A percentile compares a stretch with the other conserved stretches of the same genome.
These are phyloP conservation scores for Trisateles emortualis DNA, from an alignment of 2,888 invertebrate species.

Conservation along the genomic window DNA sequence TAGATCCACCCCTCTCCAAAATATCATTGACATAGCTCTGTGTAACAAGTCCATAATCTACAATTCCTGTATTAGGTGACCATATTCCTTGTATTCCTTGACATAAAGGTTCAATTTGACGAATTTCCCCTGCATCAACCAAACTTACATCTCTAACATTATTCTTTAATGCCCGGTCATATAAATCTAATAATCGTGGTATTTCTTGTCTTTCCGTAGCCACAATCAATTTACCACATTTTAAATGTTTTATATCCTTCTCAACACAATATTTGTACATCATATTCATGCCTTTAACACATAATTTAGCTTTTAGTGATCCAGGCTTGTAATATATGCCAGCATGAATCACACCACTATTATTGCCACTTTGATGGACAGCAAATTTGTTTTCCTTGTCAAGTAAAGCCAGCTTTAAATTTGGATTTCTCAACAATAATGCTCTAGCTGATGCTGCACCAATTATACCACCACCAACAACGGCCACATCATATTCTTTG, in stretches of 20 bases:
- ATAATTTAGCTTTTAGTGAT: slow-evolving; percentile 97
- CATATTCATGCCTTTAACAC: slow-evolving; percentile 94
- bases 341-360: slow-evolving; percentile 99
- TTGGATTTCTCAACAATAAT: slow-evolving; percentile 91
- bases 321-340: slow-evolving; percentile 97
- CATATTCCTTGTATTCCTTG: slow-evolving; percentile 96
- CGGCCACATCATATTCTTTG: slow-evolving; percentile 92
- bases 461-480: slow-evolving; percentile 99
- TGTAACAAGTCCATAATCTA: slow-evolving; percentile 96
- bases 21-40: slow-evolving; percentile 94
- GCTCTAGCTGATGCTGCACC: slow-evolving; percentile 98
- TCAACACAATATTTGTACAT: slow-evolving; percentile 95
- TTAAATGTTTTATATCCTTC: slow-evolving; percentile 95
- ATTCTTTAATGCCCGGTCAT: slow-evolving; percentile 94
- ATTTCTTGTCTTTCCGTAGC: slow-evolving; percentile 92
- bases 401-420: slow-evolving; percentile 93
- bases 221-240: slow-evolving; percentile 98
- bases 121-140: slow-evolving; percentile 91
- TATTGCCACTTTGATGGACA: slow-evolving; percentile 97
- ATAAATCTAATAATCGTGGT: slow-evolving; percentile 90
- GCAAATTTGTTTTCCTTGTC: slow-evolving; percentile 97
- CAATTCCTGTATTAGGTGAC: slow-evolving; percentile 99
- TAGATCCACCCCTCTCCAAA: slow-evolving; percentile 90
- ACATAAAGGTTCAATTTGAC: slow-evolving; percentile 95
- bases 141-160: slow-evolving; percentile 94